These are phyloP conservation scores for Anser brachyrhynchus DNA, from an alignment of 2,113 vertebrate genomes.

Conservation along the genomic window DNA sequence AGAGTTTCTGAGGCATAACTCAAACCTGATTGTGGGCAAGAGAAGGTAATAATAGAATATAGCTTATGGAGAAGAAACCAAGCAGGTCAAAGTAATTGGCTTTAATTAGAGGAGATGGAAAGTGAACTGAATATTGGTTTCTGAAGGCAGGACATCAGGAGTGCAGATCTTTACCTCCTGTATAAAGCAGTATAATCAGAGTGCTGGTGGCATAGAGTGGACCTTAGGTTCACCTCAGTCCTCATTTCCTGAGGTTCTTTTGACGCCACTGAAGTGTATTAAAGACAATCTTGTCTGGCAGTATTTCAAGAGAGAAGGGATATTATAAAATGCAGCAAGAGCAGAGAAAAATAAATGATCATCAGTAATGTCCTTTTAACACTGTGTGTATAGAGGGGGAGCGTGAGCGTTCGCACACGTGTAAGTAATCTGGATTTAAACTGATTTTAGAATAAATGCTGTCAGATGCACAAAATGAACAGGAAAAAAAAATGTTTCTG, in stretches of 20 bases:
- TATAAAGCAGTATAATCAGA: conserved; percentile 20
- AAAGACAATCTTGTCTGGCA: conserved; percentile 50
- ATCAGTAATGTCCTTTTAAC: conserved; percentile 39
- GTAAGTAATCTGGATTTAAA: conserved; percentile 47
- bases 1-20: neutral
- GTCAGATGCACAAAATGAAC: conserved; percentile 13
- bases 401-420: neutral
- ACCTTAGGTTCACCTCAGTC: conserved; percentile 43
- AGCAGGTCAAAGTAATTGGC: neutral
- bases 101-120: conserved; percentile 24
- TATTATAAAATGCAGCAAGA: conserved; percentile 56
- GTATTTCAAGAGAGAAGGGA: conserved; percentile 35
- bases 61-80: neutral
- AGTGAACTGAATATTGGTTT: neutral
- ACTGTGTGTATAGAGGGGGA: neutral
- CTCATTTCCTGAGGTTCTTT: conserved; percentile 61
- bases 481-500: neutral
- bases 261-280: conserved; percentile 45
- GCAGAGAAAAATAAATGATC: conserved; percentile 55
- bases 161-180: neutral
- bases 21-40: conserved; percentile 1
- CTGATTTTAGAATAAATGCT: conserved; percentile 32
- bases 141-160: neutral
- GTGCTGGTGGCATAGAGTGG: neutral
- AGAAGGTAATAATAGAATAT: neutral